Evolutionary conservation across 2,888 invertebrate species (phyloP).

Genomic region (Lycaena phlaeas): DNA sequence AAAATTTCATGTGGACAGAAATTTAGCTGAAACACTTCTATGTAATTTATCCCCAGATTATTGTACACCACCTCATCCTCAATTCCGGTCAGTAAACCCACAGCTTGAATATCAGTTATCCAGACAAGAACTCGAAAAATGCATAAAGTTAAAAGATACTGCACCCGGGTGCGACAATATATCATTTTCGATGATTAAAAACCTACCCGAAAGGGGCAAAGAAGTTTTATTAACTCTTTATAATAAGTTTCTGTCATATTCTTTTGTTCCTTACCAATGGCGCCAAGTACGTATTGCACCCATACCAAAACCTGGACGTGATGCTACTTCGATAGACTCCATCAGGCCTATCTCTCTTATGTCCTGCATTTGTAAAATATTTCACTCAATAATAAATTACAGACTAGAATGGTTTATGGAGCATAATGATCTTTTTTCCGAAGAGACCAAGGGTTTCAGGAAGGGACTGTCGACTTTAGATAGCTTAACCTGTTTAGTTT

Average conservation of each 20-base stretch:
- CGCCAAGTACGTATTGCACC: background rate
- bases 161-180: no score
- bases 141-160: no score
- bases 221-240: background rate
- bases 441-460: slow-evolving; percentile 5
- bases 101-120: no score
- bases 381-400: background rate
- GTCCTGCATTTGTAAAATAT: background rate
- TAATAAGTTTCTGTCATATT: background rate
- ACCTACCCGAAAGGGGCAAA: background rate
- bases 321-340: background rate
- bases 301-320: background rate
- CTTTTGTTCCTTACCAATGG: background rate
- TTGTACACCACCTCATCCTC: no score
- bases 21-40: no score
- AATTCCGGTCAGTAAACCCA: no score
- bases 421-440: background rate
- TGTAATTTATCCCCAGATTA: no score
- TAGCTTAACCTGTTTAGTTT: slow-evolving; percentile 8
- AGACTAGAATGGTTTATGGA: background rate
- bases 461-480: slow-evolving; percentile 13
- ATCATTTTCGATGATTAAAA: no score
- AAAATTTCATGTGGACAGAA: no score
- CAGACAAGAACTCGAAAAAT: no score
- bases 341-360: background rate